phyloP scores from a whole-genome alignment of 1,140 invertebrate genomes.

The Drosophila nigromelanica region DNA sequence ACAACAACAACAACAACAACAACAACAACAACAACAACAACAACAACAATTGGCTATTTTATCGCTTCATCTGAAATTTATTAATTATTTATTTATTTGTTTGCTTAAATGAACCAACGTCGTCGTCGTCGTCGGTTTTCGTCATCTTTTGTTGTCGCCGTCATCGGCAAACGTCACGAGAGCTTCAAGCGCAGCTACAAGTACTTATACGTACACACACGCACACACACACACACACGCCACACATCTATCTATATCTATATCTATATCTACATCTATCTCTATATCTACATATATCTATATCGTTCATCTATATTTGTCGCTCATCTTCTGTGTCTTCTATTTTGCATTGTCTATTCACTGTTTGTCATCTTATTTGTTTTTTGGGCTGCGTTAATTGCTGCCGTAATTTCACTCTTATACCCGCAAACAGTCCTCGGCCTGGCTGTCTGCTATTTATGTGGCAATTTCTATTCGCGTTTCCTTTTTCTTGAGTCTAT shows the following conservation, averaged over 20 bases:
- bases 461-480: not conserved
- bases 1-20: no score
- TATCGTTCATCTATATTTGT: slow-evolving; percentile 17
- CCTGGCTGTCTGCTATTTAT: slow-evolving; percentile 10
- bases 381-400: slow-evolving; percentile 21
- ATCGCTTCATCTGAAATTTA: slow-evolving; percentile 65
- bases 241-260: slow-evolving; percentile 1
- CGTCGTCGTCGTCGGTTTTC: slow-evolving; percentile 31
- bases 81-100: slow-evolving; percentile 72
- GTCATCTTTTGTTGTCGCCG: slow-evolving; percentile 32
- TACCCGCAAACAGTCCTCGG: slow-evolving; percentile 23
- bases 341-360: slow-evolving; percentile 10
- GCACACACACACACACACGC: not conserved
- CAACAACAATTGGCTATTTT: slow-evolving; percentile 32
- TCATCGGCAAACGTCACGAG: slow-evolving; percentile 59
- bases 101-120: slow-evolving; percentile 54
- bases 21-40: slow-evolving; percentile 14
- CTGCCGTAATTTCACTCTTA: slow-evolving; percentile 35
- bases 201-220: not conserved
- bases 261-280: slow-evolving; percentile 4
- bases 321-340: slow-evolving; percentile 10
- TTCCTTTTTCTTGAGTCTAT: slow-evolving; percentile 15
- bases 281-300: slow-evolving; percentile 19
- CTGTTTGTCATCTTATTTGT: slow-evolving; percentile 9
- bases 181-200: slow-evolving; percentile 12